These are phyloP conservation scores for Gambelia wislizenii DNA, from an alignment of 2,797 vertebrate genomes.

Conservation along the genomic window DNA sequence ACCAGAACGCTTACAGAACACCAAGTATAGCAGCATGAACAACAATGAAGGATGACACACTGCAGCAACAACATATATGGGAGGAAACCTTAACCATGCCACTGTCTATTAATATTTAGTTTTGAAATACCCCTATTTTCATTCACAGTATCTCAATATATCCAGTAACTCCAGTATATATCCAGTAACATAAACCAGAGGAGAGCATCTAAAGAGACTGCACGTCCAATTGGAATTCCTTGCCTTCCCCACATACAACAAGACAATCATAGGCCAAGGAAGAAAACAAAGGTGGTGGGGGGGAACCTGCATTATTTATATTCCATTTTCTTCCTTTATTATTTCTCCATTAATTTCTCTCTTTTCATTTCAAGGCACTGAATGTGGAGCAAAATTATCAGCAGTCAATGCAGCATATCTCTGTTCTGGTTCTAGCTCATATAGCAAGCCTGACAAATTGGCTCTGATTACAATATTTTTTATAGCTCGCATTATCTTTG, in stretches of 20 bases:
- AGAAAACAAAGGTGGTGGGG: constrained; percentile 58
- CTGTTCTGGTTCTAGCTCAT: constrained; percentile 54
- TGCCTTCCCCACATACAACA: constrained; percentile 23
- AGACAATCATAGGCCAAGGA: constrained; percentile 59
- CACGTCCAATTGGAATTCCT: constrained; percentile 57
- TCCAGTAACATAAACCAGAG: constrained; percentile 42
- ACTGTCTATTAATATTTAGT: neutral
- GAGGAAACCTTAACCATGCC: constrained; percentile 22
- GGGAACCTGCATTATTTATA: constrained; percentile 53
- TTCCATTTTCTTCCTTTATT: constrained; percentile 64
- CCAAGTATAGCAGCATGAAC: constrained; percentile 23
- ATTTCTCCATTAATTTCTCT: constrained; percentile 64
- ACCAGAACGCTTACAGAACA: constrained; percentile 47
- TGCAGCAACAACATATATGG: constrained; percentile 17
- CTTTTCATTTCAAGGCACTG: constrained; percentile 64
- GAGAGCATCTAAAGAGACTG: constrained; percentile 49
- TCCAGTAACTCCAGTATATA: constrained; percentile 43
- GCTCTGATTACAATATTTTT: constrained; percentile 66
- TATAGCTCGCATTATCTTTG: constrained; percentile 68
- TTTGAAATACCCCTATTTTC: constrained; percentile 36
- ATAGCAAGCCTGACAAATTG: constrained; percentile 61
- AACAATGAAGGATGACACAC: constrained; percentile 34
- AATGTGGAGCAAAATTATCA: constrained; percentile 67
- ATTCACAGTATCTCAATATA: constrained; percentile 19
- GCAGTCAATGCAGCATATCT: constrained; percentile 45